Evolutionary conservation across 2,888 invertebrate species (phyloP), one percentile per base, ranked within the genome.

Genomic region (Eristalis arbustorum): DNA sequence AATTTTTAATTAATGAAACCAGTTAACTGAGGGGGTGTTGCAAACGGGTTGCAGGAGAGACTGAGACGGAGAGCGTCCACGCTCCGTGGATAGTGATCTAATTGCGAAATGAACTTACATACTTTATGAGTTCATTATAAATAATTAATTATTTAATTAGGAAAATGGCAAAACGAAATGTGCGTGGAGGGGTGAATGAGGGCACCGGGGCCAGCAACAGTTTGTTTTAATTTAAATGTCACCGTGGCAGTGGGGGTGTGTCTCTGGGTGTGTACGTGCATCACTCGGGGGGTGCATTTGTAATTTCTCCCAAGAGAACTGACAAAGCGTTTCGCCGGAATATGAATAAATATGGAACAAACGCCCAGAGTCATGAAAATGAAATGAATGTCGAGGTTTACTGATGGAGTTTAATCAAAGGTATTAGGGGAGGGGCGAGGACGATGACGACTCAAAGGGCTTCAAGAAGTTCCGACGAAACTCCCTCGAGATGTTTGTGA

Each of bases 1-100:
- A 85, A 85, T 81, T 85, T 85, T 85, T 85, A 85, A 85, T 85
- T 81, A 85, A 85, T 77, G 68, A 77, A 81, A 76, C 73, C 61
- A 73, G 81, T 76, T 76, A 69, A 66, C 59, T 28, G 13, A 25
- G 14, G 59, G 6, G 23, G 22, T 13, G 23, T n/a, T n/a, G 25
- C 25, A 18, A 18, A 18, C 8, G 13, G 59, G 59, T 1, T 23
- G 59, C 5, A 2, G 49, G 8, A 34, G n/a, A n/a, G n/a, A n/a
- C n/a, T n/a, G n/a, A n/a, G n/a, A n/a, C n/a, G n/a, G n/a, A n/a
- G n/a, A n/a, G n/a, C n/a, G n/a, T n/a, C n/a, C n/a, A n/a, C n/a
- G n/a, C n/a, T n/a, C 31, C 28, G 62, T 63, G 40, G 71, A 80
- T 80, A 72, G 79, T 80, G 34, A 84, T 59, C 68, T 76, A 84